Conservation (phyloP, 2,797 vertebrate genomes). For the Champsocephalus gunnari region DNA sequence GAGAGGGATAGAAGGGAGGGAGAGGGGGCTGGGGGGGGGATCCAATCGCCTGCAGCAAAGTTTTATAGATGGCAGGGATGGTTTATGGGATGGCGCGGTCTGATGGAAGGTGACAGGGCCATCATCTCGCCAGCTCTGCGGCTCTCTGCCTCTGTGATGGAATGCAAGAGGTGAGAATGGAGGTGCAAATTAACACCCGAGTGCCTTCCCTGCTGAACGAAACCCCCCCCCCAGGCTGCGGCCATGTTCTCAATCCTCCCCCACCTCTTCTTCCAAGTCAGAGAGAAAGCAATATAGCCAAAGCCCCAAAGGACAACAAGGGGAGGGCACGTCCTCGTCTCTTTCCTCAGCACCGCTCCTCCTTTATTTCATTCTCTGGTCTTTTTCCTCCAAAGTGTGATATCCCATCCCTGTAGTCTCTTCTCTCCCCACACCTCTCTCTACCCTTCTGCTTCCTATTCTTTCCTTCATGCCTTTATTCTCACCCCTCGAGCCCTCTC, state of each 20-base stretch:
- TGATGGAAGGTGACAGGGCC: conserved; percentile 56
- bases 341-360: conserved; percentile 52
- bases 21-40: background rate
- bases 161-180: conserved; percentile 63
- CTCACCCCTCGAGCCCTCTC: conserved; percentile 35
- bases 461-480: conserved; percentile 23
- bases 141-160: conserved; percentile 50
- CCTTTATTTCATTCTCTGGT: conserved; percentile 55
- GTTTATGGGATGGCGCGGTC: conserved; percentile 39
- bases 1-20: background rate
- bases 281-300: conserved; percentile 62
- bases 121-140: conserved; percentile 47
- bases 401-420: conserved; percentile 37
- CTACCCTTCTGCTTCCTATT: conserved; percentile 31
- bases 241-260: conserved; percentile 31
- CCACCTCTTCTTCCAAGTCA: conserved; percentile 32
- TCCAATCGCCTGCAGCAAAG: conserved; percentile 45
- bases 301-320: conserved; percentile 55
- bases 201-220: conserved; percentile 32
- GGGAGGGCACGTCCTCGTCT: conserved; percentile 41
- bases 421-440: conserved; percentile 28
- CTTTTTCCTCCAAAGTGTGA: conserved; percentile 49
- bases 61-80: conserved; percentile 43
- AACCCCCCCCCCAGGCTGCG: background rate
- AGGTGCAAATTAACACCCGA: conserved; percentile 67